Evolutionary conservation across 1,140 invertebrate genomes (phyloP), one percentile per base, ranked within the genome.

Genomic region (Dreissena polymorpha): DNA sequence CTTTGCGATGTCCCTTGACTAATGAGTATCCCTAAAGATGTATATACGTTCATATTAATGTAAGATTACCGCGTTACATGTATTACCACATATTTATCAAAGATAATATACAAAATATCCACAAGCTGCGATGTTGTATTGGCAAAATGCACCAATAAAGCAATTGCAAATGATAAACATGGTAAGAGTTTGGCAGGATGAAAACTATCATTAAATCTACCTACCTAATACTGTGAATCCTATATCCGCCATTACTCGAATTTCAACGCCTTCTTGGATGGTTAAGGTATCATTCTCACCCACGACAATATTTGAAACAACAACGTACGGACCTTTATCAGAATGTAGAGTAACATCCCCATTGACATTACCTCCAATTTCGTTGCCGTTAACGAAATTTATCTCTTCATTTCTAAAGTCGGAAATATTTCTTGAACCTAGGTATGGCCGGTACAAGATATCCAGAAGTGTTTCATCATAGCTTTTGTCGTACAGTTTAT

Each of bases 361-460:
- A 12, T 67, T 67, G 10, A 77, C 60, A 0, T 10, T 64, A 0
- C 74, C 74, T 50, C 74, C 63, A 12, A 77, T 67, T 77, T 67
- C 60, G n/a, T 77, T 49, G 0, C 13, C 3, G 10, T 18, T 21
- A 50, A 77, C 29, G 39, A 77, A 77, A 25, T 6, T 67, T 13
- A 23, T 27, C 0, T 49, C 63, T 51, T 67, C 21, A 21, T 77
- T 51, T 51, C 65, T 60, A 51, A 77, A 16, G 53, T 77, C 64
- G 10, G 74, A 39, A 25, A 51, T 10, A 67, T 77, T 77, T 51
- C 16, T 77, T 0, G 74, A 77, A 50, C 74, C 74, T 5, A 77
- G 74, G 51, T 77, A 77, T 10, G 74, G 74, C 25, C 64, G 25
- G 39, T 39, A 67, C 10, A 50, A 21, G 6, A 77, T 29, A 77